Conservation (phyloP, 2,888 invertebrate genomes). For the Tipula unca region DNA sequence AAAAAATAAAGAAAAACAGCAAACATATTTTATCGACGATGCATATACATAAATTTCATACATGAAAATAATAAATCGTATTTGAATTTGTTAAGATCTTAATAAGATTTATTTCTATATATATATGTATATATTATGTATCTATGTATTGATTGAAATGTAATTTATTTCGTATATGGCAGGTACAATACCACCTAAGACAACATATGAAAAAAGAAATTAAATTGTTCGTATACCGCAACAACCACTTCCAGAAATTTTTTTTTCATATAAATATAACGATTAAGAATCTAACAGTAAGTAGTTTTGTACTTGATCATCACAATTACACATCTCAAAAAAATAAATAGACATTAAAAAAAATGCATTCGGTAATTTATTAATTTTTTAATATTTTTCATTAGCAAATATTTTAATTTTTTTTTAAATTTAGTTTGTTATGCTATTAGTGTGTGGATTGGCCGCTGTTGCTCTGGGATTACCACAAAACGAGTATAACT, state of each 20-base stretch:
- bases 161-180: background rate
- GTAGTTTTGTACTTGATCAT: background rate
- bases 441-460: background rate
- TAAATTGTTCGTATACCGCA: background rate
- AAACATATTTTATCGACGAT: background rate
- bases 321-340: background rate
- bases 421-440: background rate
- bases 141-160: background rate
- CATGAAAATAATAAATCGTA: background rate
- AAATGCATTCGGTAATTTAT: background rate
- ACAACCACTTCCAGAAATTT: background rate
- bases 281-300: background rate
- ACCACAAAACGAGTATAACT: background rate
- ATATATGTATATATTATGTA: too few relatives aligned
- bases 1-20: background rate
- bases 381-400: background rate
- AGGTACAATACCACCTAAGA: background rate
- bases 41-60: background rate
- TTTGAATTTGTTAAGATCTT: background rate
- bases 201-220: background rate
- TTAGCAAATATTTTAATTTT: background rate
- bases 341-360: too few relatives aligned
- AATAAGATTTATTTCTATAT: background rate
- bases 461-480: background rate
- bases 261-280: background rate